Evolutionary conservation across 2,888 invertebrate species (phyloP).

Genomic region (Drosophila parthenogenetica): DNA sequence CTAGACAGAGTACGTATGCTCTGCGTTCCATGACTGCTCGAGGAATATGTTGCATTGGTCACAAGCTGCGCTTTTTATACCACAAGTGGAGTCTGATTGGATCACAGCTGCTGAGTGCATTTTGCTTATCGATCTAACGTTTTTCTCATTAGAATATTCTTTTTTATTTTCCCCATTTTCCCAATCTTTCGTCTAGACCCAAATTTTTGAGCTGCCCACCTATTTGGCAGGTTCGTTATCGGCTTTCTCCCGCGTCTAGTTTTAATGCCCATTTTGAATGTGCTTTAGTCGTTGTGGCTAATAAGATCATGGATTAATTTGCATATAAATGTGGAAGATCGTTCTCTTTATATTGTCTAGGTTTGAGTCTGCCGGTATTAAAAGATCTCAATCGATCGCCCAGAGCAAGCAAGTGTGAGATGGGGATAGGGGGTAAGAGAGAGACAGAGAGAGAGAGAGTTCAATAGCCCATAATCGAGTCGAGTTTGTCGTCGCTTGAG

Average conservation of each 20-base stretch:
- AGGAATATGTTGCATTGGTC: slow-evolving; percentile 47
- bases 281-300: slow-evolving; percentile 31
- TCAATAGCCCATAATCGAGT: slow-evolving; percentile 56
- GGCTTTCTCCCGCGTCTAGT: slow-evolving; percentile 49
- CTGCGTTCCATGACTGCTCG: slow-evolving; percentile 52
- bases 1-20: slow-evolving; percentile 55
- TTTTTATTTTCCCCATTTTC: slow-evolving; percentile 17
- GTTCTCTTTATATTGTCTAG: not conserved
- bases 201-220: slow-evolving; percentile 33
- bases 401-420: slow-evolving; percentile 11
- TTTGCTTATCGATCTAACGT: slow-evolving; percentile 50
- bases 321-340: slow-evolving; percentile 49
- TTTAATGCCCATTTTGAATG: slow-evolving; percentile 24
- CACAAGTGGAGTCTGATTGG: not conserved
- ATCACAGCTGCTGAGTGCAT: slow-evolving; percentile 52
- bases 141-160: slow-evolving; percentile 71
- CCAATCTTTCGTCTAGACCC: slow-evolving; percentile 33
- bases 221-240: slow-evolving; percentile 18
- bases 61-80: slow-evolving; percentile 49
- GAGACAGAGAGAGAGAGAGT: slow-evolving; percentile 16
- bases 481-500: slow-evolving; percentile 16
- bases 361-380: slow-evolving; percentile 28
- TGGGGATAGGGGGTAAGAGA: not conserved
- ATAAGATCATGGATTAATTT: slow-evolving; percentile 44
- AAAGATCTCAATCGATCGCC: slow-evolving; percentile 36